Percentiles rank a stretch among this genome's conserved stretches.
Conservation (phyloP, 2,113 vertebrate genomes). For the Azemiops feae region DNA sequence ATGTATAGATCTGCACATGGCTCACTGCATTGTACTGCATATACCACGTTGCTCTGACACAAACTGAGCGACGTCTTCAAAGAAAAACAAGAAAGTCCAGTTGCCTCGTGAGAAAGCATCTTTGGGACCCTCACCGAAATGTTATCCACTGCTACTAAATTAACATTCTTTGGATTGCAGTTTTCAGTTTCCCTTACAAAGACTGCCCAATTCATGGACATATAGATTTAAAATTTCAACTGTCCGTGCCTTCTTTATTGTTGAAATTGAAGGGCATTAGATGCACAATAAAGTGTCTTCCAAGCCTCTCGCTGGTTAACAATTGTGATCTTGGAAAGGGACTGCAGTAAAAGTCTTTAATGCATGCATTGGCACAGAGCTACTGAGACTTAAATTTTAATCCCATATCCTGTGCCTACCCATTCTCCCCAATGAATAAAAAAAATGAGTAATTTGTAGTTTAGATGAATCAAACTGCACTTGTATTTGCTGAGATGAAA, state of each 20-base stretch:
- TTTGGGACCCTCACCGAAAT: background rate
- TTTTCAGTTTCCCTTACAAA: background rate
- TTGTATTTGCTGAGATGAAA: background rate
- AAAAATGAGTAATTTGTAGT: background rate
- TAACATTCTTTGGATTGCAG: background rate
- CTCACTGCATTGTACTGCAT: no score
- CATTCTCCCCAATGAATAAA: background rate
- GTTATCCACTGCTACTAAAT: background rate
- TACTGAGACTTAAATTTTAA: background rate
- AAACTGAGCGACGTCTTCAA: no score
- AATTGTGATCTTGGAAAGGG: background rate
- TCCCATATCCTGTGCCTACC: background rate
- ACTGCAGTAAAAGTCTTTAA: background rate
- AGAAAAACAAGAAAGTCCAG: no score
- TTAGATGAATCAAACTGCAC: background rate
- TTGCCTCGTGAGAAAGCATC: no score
- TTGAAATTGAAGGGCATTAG: background rate
- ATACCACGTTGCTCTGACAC: no score
- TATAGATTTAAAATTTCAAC: background rate
- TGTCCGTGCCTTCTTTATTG: background rate
- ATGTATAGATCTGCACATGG: no score
- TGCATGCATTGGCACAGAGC: background rate
- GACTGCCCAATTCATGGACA: background rate
- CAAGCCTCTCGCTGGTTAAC: background rate
- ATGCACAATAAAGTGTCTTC: background rate